Conservation (phyloP, 2,888 invertebrate genomes). For the Noctua comes region DNA sequence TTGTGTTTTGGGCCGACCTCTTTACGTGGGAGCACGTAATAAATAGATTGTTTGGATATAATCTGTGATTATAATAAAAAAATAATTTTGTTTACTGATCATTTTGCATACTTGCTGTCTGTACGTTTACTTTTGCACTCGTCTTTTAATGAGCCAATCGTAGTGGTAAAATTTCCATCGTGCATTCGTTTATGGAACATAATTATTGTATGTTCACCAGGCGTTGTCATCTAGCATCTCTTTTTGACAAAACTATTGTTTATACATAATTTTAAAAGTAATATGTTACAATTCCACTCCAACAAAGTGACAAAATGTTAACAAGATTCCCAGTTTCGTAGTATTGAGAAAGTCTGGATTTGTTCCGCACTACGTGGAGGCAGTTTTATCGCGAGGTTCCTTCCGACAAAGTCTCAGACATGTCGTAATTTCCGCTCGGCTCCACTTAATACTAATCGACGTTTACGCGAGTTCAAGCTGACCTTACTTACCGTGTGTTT, state of each 20-base stretch:
- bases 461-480: conserved; percentile 45
- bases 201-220: neutral
- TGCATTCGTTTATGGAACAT: neutral
- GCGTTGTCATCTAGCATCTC: neutral
- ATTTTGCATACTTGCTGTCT: neutral
- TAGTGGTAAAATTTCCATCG: neutral
- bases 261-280: neutral
- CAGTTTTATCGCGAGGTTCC: conserved; percentile 52
- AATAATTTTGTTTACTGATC: neutral
- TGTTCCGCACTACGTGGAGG: conserved; percentile 51
- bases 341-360: conserved; percentile 48
- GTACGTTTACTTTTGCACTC: neutral
- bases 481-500: conserved; percentile 46
- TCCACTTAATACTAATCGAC: conserved; percentile 72
- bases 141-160: neutral
- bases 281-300: neutral
- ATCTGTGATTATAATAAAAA: conserved; percentile 13
- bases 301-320: conserved; percentile 39
- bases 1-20: conserved; percentile 39
- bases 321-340: conserved; percentile 19
- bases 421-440: conserved; percentile 73
- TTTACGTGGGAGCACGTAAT: conserved; percentile 43
- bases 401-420: conserved; percentile 63
- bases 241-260: neutral
- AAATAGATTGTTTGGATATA: conserved; percentile 49